Conservation (phyloP, 2,797 vertebrate species). For the Sarcoramphus papa region DNA sequence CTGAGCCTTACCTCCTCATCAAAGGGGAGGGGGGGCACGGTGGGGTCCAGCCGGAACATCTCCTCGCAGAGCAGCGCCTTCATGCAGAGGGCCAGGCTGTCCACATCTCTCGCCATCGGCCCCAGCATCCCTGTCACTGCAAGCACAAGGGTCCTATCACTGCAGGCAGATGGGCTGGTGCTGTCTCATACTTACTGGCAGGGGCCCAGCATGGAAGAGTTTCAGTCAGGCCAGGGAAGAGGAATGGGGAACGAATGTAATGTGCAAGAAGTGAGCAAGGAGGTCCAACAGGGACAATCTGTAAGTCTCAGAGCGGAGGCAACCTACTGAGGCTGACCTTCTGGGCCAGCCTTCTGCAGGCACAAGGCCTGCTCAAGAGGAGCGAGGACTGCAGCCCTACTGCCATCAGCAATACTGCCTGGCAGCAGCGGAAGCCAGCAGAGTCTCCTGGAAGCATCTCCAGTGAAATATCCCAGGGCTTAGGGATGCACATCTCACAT, state of each 20-base stretch:
- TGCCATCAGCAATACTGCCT: not conserved
- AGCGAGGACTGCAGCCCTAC: not conserved
- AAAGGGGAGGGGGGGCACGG: conserved; percentile 80
- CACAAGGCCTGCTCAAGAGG: not conserved
- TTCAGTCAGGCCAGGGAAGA: not conserved
- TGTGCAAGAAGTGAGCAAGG: not conserved
- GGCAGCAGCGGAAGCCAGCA: not conserved
- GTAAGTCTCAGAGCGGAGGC: not conserved
- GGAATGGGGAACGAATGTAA: not conserved
- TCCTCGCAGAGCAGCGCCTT: conserved; percentile 79
- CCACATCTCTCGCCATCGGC: conserved; percentile 76
- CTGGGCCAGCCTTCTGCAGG: not conserved
- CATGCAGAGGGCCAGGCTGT: conserved; percentile 82
- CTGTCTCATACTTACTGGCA: not conserved
- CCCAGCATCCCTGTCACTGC: conserved; percentile 11
- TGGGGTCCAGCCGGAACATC: conserved; percentile 83
- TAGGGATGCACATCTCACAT: not conserved
- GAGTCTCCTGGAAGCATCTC: not conserved
- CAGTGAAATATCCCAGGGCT: not conserved
- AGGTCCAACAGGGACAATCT: not conserved
- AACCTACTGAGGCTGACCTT: not conserved
- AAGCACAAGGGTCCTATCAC: not conserved
- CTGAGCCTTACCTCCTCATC: conserved; percentile 69
- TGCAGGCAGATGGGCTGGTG: not conserved
- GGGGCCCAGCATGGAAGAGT: not conserved